Evolutionary conservation across 2,797 vertebrate genomes (phyloP), one percentile per base, ranked within the genome.

Genomic region (Tokudaia muenninki): DNA sequence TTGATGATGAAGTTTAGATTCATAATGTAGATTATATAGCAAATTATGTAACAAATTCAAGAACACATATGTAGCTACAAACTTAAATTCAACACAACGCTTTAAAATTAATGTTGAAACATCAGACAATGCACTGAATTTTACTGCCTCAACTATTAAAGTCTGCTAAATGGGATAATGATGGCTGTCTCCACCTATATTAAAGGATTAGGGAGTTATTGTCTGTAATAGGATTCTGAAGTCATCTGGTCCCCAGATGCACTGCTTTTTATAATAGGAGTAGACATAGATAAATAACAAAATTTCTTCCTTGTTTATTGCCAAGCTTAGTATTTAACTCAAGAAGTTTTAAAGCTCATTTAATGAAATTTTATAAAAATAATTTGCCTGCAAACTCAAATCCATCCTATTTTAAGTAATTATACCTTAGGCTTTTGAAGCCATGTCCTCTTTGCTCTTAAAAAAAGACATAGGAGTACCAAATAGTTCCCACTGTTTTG

Each of bases 181-280:
- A 96, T 78, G 47, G 41, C 47, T 97, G 59, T 97, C 92, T 96
- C 57, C 37, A 93, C 44, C 29, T 90, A 63, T 52, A 77, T 47
- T 70, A 59, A 94, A 90, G 74, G 86, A 94, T 93, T 90, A 92
- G 70, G 34, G 19, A 93, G 50, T 63, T 87, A 57, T 57, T 94
- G 13, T 94, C 16, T 79, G 50, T 93, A 92, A 95, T 79, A 47
- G 79, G 52, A 86, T 94, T 92, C 44, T 79, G 24, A 82, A 96
- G 72, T 94, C 97, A 98, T 98, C 97, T 98, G 97, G 97, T 50
- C 14, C 67, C 94, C 97, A 98, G 94, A 97, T 96, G 75, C 87
- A 97, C 44, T 96, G 78, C 81, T 97, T 97, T 98, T 87, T 97
- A 92, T 94, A 97, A 97, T 96, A 97, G 97, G 90, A 87, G 97